These are phyloP conservation scores for Rhea americana DNA, from an alignment of 2,113 vertebrate genomes.

Conservation along the genomic window DNA sequence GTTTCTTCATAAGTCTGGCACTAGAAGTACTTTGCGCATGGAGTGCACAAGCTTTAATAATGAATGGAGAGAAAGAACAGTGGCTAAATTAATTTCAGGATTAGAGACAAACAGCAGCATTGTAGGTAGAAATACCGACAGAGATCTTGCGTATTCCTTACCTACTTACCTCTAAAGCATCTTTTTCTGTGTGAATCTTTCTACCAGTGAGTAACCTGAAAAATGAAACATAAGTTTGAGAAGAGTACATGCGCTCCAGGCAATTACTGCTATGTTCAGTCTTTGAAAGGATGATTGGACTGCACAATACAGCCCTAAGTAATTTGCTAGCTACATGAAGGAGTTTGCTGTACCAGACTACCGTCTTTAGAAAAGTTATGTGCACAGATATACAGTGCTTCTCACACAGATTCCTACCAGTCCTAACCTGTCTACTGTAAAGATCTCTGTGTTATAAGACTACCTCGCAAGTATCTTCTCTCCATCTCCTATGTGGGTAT, in stretches of 20 bases:
- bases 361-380: neutral
- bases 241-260: neutral
- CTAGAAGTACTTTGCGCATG: neutral
- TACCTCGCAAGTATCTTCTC: neutral
- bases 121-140: neutral
- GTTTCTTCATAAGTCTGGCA: neutral
- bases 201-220: slow-evolving; percentile 90
- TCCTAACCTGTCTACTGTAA: neutral
- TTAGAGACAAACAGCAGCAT: neutral
- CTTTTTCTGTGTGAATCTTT: slow-evolving; percentile 92
- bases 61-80: neutral
- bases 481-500: neutral
- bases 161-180: slow-evolving; percentile 87
- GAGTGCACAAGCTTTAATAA: neutral
- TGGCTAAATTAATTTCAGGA: neutral
- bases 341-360: neutral
- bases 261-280: neutral
- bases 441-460: neutral
- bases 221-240: neutral
- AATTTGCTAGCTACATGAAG: neutral
- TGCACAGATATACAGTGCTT: neutral
- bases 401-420: neutral
- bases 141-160: neutral
- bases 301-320: neutral
- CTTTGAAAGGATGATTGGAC: neutral